phyloP scores from a whole-genome alignment of 2,113 vertebrate species.

The Phalacrocorax aristotelis region DNA sequence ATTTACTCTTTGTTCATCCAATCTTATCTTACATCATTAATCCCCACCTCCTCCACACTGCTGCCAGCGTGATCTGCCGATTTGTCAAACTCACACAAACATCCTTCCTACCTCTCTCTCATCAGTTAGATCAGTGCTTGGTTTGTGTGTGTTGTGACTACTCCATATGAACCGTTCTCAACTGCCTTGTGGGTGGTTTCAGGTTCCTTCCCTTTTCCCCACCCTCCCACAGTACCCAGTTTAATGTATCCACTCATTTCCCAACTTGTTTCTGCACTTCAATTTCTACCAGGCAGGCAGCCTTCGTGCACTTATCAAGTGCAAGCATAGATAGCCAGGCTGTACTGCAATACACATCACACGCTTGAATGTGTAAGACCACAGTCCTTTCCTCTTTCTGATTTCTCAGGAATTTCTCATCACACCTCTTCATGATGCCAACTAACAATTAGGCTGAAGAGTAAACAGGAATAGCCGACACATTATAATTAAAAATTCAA shows the following conservation, averaged over 20 bases:
- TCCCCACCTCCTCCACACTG: neutral
- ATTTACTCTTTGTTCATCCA: neutral
- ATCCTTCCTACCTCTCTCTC: neutral
- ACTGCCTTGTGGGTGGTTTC: neutral
- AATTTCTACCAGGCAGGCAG: neutral
- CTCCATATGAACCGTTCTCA: neutral
- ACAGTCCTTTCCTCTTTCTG: neutral
- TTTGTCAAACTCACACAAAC: neutral
- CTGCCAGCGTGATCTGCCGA: neutral
- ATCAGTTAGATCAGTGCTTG: neutral
- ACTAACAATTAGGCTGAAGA: neutral
- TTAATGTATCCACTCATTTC: neutral
- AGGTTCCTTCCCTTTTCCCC: neutral
- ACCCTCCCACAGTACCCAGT: neutral
- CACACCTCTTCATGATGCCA: neutral
- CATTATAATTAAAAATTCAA: neutral
- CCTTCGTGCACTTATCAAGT: rapidly evolving
- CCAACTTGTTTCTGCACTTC: neutral
- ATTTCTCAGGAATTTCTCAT: neutral
- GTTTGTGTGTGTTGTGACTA: rapidly evolving
- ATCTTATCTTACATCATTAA: neutral
- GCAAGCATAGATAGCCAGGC: neutral
- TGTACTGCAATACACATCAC: too few relatives aligned
- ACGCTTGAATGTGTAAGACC: rapidly evolving
- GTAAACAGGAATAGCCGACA: neutral